Base-by-base conservation (phyloP, 2,888 invertebrate species). In the Aspidapion aeneum region DNA sequence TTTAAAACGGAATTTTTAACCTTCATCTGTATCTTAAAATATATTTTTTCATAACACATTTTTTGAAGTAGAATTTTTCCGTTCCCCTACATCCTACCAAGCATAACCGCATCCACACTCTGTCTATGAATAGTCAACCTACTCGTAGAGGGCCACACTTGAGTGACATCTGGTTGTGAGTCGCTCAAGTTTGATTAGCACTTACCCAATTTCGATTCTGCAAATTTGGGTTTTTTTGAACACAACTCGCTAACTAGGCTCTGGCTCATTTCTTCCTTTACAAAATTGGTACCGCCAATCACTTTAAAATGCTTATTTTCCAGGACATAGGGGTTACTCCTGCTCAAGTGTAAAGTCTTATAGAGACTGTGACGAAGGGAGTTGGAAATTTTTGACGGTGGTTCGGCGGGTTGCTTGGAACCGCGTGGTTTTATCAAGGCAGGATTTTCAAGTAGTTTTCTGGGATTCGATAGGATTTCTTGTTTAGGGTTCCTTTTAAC, bases 401-500 rank as follows among this genome's bases (percentile, higher is more conserved):
- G 35, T 35, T 35, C 35, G 3, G 35, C 5, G 35, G 12, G 35
- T 90, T 90, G 35, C 35, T 35, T 3, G 35, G 3, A 3, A 12
- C 35, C 5, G 76, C 76, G 12, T 73, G 73, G 64, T 72, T 72
- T 64, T 77, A 80, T 85, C 83, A 91, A 71, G 90, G 90, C 76
- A 92, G 84, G 73, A 90, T 86, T 83, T 97, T 96, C 63, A 97
- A 96, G 82, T 98, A 98, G 84, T 98, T 98, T 81, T 94, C 94
- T 66, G 97, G 97, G 80, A 98, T 92, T 69, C 98, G 86, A 58
- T 97, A 97, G 57, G 90, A 90, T 82, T 90, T 90, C 65, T 97
- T 97, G 80, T 94, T 90, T 71, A 98, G 84, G 61, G 93, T 91
- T 69, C 98, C 98, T 80, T 97, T 95, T 75, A 98, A 84, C 98